Evolutionary conservation across 2,888 invertebrate genomes (phyloP), one percentile per base, ranked within the genome.

Genomic region (Drosophila ezoana): DNA sequence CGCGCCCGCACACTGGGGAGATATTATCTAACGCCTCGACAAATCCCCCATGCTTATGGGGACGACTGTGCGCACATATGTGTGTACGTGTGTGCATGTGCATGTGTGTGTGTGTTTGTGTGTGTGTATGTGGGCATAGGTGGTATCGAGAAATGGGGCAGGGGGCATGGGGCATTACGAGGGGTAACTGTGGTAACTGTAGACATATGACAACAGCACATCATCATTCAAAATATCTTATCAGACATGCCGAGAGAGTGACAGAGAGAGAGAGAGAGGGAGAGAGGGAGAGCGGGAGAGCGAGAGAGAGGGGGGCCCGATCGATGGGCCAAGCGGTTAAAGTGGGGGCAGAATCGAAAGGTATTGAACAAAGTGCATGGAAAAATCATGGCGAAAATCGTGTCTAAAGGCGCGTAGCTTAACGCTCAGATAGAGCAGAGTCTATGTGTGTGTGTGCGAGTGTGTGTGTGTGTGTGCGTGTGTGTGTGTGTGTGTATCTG

Each of bases 171-270:
- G 23, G 23, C 23, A 23, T 5, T 23, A 23, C 23, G 23, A 23
- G 2, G 11, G 40, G 20, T 40, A n/a, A 35, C 18, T 9, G 70
- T 49, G 72, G 61, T 48, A 72, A 61, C 62, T 62, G 60, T 62
- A 72, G 72, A 72, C 87, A 70, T 72, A 71, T 83, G 87, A 84
- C 84, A 89, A 73, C 72, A 73, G 81, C 87, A 90, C 90, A 89
- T 90, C 89, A 89, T 89, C 90, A 89, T 89, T 89, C 90, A 90
- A 89, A 88, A 81, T 89, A 87, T 84, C 89, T 89, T 89, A 90
- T 89, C 89, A 79, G 67, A 57, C 41, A 35, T 16, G 20, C 18
- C 6, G 33, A 64, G 59, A 33, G 58, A 23, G 53, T 41, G 49
- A 38, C 48, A 13, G 41, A 14, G 48, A 40, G 23, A 35, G 38